phyloP scores from a whole-genome alignment of 2,888 invertebrate species.

The Sympetrum striolatum region DNA sequence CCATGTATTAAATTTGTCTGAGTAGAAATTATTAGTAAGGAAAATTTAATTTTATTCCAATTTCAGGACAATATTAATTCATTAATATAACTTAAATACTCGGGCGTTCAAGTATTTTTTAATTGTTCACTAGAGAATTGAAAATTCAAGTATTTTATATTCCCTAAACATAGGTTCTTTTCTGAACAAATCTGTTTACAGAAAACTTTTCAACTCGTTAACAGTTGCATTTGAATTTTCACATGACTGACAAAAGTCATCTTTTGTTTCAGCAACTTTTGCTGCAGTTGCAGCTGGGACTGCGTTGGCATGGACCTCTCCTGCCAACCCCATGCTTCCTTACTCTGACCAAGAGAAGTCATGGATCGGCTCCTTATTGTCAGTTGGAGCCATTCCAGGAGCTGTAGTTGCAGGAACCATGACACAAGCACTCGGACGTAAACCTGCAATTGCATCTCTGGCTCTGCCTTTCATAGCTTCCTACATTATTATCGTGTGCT shows the following conservation, averaged over 20 bases:
- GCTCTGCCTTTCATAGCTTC: conserved; percentile 69
- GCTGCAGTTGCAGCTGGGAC: conserved; percentile 78
- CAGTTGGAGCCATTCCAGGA: conserved; percentile 78
- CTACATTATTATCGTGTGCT: conserved; percentile 72
- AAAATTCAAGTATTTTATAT: background rate
- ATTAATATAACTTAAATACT: background rate
- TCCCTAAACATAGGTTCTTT: background rate
- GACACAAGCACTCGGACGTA: conserved; percentile 74
- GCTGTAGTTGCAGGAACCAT: conserved; percentile 78
- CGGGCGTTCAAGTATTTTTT: background rate
- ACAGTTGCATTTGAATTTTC: too few species aligned
- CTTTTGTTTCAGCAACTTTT: conserved; percentile 67
- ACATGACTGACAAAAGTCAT: background rate
- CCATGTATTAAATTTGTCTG: too few species aligned
- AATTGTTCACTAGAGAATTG: background rate
- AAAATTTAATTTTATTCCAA: too few species aligned
- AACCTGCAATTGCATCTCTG: conserved; percentile 70
- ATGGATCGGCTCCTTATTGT: conserved; percentile 74
- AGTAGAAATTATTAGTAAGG: too few species aligned
- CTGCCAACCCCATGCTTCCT: conserved; percentile 72
- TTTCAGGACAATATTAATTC: too few species aligned
- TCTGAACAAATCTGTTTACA: too few species aligned
- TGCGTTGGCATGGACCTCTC: conserved; percentile 82
- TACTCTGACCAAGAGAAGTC: conserved; percentile 64
- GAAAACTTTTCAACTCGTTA: too few species aligned